Evolutionary conservation across 2,113 vertebrate genomes (phyloP).

Genomic region (Tonatia bakeri): DNA sequence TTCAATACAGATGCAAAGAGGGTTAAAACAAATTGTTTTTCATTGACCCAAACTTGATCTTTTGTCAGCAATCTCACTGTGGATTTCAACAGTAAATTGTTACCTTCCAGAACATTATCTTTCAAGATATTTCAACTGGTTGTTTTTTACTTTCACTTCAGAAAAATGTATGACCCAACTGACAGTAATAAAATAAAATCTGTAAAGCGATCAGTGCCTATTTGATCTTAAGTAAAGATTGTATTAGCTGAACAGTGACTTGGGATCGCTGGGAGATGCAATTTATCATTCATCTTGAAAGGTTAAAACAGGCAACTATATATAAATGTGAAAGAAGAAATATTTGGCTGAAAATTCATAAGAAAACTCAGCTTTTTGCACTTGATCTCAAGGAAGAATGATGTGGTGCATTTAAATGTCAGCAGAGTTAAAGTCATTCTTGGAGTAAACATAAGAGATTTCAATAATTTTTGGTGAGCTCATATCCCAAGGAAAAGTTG

Average conservation of each 20-base stretch:
- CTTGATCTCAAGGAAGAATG: slow-evolving; percentile 7
- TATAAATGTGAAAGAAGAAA: slow-evolving; percentile 53
- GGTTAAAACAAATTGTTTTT: slow-evolving; percentile 25
- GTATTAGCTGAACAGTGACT: slow-evolving; percentile 36
- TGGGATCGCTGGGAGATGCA: slow-evolving; percentile 13
- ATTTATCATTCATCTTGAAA: slow-evolving; percentile 60
- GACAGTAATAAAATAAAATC: slow-evolving; percentile 64
- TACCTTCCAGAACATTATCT: slow-evolving; percentile 46
- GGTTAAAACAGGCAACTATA: slow-evolving; percentile 38
- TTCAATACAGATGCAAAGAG: neutral
- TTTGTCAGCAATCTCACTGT: slow-evolving; percentile 39
- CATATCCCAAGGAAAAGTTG: neutral
- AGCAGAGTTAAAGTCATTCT: slow-evolving; percentile 1
- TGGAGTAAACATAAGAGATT: neutral
- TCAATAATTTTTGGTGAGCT: neutral
- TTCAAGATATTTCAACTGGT: slow-evolving; percentile 54
- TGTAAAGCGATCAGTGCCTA: slow-evolving; percentile 13
- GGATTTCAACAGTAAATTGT: slow-evolving; percentile 45
- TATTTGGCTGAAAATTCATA: slow-evolving; percentile 43
- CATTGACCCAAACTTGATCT: slow-evolving; percentile 52
- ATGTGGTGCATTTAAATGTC: slow-evolving; percentile 44
- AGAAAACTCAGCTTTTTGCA: slow-evolving; percentile 35
- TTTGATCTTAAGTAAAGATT: slow-evolving; percentile 60
- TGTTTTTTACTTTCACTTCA: slow-evolving; percentile 26
- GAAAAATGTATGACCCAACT: slow-evolving; percentile 53